Conservation (phyloP, 1,140 invertebrate genomes). For the Drosophila athabasca region DNA sequence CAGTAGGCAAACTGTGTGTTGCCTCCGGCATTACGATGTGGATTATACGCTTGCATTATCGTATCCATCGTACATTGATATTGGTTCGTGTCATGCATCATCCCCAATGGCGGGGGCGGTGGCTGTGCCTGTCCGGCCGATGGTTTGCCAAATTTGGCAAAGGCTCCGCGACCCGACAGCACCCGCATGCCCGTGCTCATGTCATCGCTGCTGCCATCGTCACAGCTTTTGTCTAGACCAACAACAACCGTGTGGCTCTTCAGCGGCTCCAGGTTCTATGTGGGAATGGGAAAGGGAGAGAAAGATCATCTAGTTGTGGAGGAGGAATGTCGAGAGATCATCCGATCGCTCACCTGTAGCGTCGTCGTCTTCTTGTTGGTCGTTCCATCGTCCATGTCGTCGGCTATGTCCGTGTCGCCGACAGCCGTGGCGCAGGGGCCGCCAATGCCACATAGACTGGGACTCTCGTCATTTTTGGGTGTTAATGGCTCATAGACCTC, state of each 20-base stretch:
- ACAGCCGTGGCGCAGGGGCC: conserved; percentile 51
- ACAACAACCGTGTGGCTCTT: conserved; percentile 36
- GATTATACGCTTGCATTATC: conserved; percentile 83
- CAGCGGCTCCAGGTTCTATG: conserved; percentile 66
- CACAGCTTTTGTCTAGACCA: conserved; percentile 66
- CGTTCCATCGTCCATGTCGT: conserved; percentile 79
- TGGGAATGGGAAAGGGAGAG: background rate
- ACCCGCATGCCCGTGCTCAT: conserved; percentile 45
- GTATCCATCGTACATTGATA: conserved; percentile 82
- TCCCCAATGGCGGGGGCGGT: conserved; percentile 19
- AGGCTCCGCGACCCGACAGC: conserved; percentile 45
- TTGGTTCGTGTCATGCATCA: conserved; percentile 61
- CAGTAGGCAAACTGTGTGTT: conserved; percentile 75
- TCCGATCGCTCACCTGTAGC: conserved; percentile 65
- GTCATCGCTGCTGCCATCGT: conserved; percentile 60
- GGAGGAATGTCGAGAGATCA: background rate
- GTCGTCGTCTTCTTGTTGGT: conserved; percentile 60
- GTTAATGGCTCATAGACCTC: conserved; percentile 81
- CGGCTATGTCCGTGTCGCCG: conserved; percentile 62
- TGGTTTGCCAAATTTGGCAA: conserved; percentile 65
- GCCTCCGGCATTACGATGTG: conserved; percentile 70
- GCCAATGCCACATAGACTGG: conserved; percentile 74
- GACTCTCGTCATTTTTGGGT: conserved; percentile 82
- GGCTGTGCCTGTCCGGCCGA: conserved; percentile 30
- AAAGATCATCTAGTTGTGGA: background rate